Evolutionary conservation across 53 echinoderm and acorn worm species (phyloP), one percentile per base, ranked within the genome.

Genomic region (Actinopyga echinites): DNA sequence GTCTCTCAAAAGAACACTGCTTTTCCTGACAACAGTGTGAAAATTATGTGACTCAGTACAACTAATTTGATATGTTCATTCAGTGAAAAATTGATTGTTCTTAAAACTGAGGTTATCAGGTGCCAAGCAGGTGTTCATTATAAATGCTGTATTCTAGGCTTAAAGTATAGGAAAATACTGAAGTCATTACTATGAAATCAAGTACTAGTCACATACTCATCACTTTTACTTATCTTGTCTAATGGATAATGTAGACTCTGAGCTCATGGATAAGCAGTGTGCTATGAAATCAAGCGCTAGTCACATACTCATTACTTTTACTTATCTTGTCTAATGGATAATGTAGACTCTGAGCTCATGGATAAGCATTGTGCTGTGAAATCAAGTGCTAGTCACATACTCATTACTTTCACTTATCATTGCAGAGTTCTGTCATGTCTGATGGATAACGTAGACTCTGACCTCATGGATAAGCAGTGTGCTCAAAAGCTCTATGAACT

Each of bases 291-390:
- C 56, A 56, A 12, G 13, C 56, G 12, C 56, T 56, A 21, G 12
- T 15, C 12, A 56, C 56, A 56, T 21, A 56, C 13, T 15, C 56
- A 56, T 21, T 15, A 21, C 12, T 12, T n/a, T n/a, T n/a, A n/a
- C n/a, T n/a, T 96, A 64, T 89, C 93, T 3, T 96, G 96, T 74
- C 67, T 96, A 30, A 93, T 96, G 93, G 96, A 96, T 56, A 82
- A 93, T 53, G 85, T 96, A 55, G 91, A 96, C 49, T 81, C 85
- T 37, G 53, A 87, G 1, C 82, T 86, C 22, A 96, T 96, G 96
- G 79, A 67, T 22, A 85, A 91, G 29, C 60, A 79, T 3, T 96
- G 97, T 60, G 92, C 95, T 30, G 69, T 57, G 1, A 60, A 88
- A 15, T 23, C n/a, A n/a, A n/a, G 49, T 10, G 13, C 15, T 5